A percentile compares a stretch with the other conserved stretches of the same genome.
Evolutionary conservation across 2,113 vertebrate species (phyloP).

Genomic region (Halichoeres trimaculatus): DNA sequence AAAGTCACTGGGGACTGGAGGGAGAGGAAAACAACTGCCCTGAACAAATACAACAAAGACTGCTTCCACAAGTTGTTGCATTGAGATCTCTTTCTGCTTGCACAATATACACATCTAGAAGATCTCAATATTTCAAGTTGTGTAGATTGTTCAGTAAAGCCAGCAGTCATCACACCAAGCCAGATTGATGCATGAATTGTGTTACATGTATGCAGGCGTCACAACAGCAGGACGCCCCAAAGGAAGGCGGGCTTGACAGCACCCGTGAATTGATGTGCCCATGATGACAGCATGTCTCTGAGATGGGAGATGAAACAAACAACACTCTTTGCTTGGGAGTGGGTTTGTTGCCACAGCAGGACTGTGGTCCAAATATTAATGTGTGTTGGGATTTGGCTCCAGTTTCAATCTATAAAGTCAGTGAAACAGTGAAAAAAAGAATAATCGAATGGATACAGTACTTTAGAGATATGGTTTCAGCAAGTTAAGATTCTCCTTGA

Average conservation of each 20-base stretch:
- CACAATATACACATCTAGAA: neutral
- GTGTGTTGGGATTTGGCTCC: neutral
- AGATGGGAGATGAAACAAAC: constrained; percentile 34
- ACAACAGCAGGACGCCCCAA: constrained; percentile 45
- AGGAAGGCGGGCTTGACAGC: constrained; percentile 47
- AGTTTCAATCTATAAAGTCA: neutral
- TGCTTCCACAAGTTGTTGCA: neutral
- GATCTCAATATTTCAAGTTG: constrained; percentile 16
- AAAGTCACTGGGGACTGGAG: too few relatives aligned
- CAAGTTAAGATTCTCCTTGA: too few relatives aligned
- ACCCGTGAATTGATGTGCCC: constrained; percentile 30
- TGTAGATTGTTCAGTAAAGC: constrained; percentile 15
- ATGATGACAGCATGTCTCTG: constrained; percentile 53
- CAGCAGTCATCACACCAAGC: constrained; percentile 15
- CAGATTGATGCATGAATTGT: constrained; percentile 26
- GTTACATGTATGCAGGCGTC: constrained; percentile 37
- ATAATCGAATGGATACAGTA: too few relatives aligned
- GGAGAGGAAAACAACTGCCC: neutral
- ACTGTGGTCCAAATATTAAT: constrained; percentile 22
- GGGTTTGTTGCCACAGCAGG: neutral
- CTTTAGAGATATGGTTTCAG: too few relatives aligned
- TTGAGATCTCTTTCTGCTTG: neutral
- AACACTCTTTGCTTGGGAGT: constrained; percentile 11
- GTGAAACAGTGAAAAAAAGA: neutral
- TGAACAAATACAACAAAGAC: neutral